Evolutionary conservation across 2,888 invertebrate species (phyloP).

Genomic region (Lepas anatifera): DNA sequence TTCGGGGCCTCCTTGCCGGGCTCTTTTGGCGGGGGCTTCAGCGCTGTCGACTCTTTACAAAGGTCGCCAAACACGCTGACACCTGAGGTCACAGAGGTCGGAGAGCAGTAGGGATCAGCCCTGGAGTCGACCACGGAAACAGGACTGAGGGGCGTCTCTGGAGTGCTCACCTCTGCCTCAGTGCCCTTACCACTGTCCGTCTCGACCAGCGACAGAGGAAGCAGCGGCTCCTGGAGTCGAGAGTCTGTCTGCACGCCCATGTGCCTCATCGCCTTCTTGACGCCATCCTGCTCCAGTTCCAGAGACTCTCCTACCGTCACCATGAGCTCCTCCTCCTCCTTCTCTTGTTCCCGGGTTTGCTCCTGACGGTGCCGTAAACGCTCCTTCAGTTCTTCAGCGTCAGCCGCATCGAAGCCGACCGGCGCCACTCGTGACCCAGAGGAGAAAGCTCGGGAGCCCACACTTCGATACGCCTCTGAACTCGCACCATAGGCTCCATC

Average conservation of each 20-base stretch:
- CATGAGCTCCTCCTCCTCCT: slow-evolving; percentile 23
- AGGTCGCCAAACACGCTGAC: not conserved
- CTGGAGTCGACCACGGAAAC: not conserved
- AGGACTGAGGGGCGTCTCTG: slow-evolving; percentile 4
- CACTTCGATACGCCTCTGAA: not conserved
- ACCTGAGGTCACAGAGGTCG: not conserved
- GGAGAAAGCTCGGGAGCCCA: not conserved
- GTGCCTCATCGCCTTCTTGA: not conserved
- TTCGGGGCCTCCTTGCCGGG: slow-evolving; percentile 1
- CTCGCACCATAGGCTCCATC: not conserved
- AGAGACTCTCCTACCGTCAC: slow-evolving; percentile 37
- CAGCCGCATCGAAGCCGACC: slow-evolving; percentile 21
- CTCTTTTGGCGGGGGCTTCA: no score
- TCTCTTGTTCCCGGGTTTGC: slow-evolving; percentile 51
- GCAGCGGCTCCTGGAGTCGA: slow-evolving; percentile 14
- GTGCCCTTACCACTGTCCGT: slow-evolving; percentile 22
- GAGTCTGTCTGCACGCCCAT: slow-evolving; percentile 14
- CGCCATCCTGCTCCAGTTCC: slow-evolving; percentile 42
- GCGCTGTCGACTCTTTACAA: not conserved
- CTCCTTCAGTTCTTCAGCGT: slow-evolving; percentile 50
- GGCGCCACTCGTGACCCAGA: not conserved
- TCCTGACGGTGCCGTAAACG: slow-evolving; percentile 50
- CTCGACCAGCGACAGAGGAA: slow-evolving; percentile 23
- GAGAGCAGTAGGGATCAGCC: not conserved
- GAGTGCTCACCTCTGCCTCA: slow-evolving; percentile 5